Conservation (phyloP, 2,797 vertebrate species). For the Pseudochaenichthys georgianus region DNA sequence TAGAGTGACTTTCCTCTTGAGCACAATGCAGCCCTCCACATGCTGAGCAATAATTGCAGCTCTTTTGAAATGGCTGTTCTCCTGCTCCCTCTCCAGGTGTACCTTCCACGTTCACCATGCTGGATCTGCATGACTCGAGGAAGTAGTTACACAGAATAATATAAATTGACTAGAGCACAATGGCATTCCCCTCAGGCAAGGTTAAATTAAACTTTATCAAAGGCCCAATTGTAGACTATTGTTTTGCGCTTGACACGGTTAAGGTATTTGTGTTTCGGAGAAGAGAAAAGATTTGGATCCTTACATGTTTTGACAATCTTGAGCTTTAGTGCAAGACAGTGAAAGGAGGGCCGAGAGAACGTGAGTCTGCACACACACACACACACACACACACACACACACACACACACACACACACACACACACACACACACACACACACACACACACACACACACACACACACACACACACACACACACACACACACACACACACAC, state of each 20-base stretch:
- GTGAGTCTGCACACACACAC: not conserved
- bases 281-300: constrained; percentile 24
- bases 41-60: constrained; percentile 77
- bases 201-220: constrained; percentile 69
- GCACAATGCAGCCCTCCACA: constrained; percentile 71
- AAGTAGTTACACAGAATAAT: constrained; percentile 48
- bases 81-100: constrained; percentile 51
- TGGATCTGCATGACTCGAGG: constrained; percentile 53
- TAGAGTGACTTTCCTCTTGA: constrained; percentile 72
- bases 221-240: constrained; percentile 58
- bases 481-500: no score
- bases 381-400: constrained; percentile 14
- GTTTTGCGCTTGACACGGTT: constrained; percentile 57
- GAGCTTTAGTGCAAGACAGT: constrained; percentile 23
- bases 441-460: no score
- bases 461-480: no score
- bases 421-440: no score
- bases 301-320: constrained; percentile 23
- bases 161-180: constrained; percentile 56
- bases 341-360: not conserved
- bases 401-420: constrained; percentile 43
- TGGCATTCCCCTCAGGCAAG: constrained; percentile 63
- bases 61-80: constrained; percentile 68
- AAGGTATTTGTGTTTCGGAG: constrained; percentile 40
- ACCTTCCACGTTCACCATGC: constrained; percentile 32